phyloP scores from a whole-genome alignment of 2,113 vertebrate species.

The Neotoma lepida region DNA sequence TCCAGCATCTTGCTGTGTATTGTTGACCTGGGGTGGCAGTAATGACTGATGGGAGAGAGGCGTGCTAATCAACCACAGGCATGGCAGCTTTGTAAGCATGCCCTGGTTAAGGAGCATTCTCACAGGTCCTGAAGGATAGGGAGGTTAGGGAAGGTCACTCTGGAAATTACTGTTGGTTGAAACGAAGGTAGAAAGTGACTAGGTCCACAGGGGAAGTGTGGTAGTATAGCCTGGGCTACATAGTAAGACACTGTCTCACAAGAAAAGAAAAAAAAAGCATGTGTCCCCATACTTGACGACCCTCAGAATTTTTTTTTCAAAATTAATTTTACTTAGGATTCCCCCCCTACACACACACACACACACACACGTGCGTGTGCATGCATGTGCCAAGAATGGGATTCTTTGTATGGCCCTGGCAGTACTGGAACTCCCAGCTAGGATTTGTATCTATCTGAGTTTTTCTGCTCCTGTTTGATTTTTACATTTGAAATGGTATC shows the following conservation, averaged over 20 bases:
- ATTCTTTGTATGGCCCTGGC: neutral
- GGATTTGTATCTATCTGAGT: neutral
- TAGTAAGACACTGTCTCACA: neutral
- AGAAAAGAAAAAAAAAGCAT: neutral
- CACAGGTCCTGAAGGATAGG: neutral
- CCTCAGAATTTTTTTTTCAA: neutral
- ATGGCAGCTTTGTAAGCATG: neutral
- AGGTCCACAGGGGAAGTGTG: neutral
- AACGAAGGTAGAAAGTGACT: neutral
- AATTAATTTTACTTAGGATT: neutral
- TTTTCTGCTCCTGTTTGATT: neutral
- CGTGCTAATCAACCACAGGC: too few relatives aligned
- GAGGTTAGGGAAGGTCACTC: neutral
- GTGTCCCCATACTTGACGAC: neutral
- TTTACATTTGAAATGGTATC: neutral
- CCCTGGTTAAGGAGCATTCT: neutral
- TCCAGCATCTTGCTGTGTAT: accelerated
- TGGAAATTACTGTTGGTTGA: neutral
- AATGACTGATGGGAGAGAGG: too few relatives aligned
- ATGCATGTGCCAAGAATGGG: too few relatives aligned
- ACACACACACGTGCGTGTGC: too few relatives aligned
- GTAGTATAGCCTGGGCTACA: neutral
- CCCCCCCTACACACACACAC: too few relatives aligned
- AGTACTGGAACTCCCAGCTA: neutral
- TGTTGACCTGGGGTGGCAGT: too few relatives aligned